Evolutionary conservation across 2,113 vertebrate species (phyloP).

Genomic region (Otolemur garnettii): DNA sequence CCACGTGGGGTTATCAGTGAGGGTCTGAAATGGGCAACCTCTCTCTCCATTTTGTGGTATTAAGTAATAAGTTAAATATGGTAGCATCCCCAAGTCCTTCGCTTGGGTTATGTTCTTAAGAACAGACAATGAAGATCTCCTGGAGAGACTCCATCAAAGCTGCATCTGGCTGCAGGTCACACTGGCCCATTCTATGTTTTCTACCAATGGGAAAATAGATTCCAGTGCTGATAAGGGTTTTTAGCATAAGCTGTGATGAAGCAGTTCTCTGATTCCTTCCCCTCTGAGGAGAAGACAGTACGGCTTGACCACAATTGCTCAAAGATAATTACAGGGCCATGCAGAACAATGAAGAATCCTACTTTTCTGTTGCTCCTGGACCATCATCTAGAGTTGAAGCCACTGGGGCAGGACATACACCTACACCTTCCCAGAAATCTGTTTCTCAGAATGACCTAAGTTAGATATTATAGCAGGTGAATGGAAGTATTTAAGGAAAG

Average conservation of each 20-base stretch:
- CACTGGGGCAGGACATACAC: accelerated
- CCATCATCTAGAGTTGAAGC: background rate
- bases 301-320: background rate
- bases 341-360: background rate
- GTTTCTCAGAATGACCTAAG: background rate
- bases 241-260: background rate
- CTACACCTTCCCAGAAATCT: background rate
- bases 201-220: accelerated
- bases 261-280: background rate
- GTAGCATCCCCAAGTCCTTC: background rate
- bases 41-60: background rate
- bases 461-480: background rate
- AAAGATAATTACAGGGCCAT: background rate
- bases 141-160: background rate
- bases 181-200: accelerated
- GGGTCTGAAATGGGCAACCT: background rate
- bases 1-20: background rate
- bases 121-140: background rate
- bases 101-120: background rate
- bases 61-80: background rate
- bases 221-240: background rate
- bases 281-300: background rate
- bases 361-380: background rate
- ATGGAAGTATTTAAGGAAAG: background rate
- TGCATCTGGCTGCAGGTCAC: background rate